Evolutionary conservation across 2,797 vertebrate genomes (phyloP).

Genomic region (Podargus strigoides): DNA sequence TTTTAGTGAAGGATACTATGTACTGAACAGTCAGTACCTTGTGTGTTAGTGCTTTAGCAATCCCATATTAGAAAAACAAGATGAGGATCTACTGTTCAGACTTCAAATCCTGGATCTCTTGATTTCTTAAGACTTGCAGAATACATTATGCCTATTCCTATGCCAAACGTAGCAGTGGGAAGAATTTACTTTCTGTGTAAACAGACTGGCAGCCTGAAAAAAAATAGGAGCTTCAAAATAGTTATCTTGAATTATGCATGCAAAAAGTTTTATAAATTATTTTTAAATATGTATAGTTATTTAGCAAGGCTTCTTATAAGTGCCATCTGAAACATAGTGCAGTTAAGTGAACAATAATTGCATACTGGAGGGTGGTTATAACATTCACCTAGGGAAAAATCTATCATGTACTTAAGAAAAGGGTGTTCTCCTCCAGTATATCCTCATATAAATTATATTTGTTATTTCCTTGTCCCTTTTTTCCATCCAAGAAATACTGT

Average conservation of each 20-base stretch:
- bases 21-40: not conserved
- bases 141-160: not conserved
- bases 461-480: not conserved
- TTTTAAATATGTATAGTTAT: not conserved
- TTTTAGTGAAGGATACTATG: not conserved
- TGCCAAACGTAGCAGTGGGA: not conserved
- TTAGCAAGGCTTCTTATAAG: not conserved
- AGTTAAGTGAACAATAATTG: not conserved
- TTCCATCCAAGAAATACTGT: not conserved
- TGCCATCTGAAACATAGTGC: not conserved
- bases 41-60: not conserved
- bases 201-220: not conserved
- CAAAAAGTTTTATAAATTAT: not conserved
- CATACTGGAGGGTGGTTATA: not conserved
- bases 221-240: not conserved
- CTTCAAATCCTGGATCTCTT: not conserved
- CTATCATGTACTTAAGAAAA: fast-evolving
- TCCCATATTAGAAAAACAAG: not conserved
- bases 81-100: not conserved
- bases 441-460: not conserved
- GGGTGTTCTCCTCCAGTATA: not conserved
- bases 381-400: not conserved
- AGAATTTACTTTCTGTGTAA: not conserved
- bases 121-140: not conserved
- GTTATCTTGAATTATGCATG: not conserved